A percentile compares a stretch with the other conserved stretches of the same genome.
Conservation (phyloP, 1,140 invertebrate species). For the Metaphire vulgaris region DNA sequence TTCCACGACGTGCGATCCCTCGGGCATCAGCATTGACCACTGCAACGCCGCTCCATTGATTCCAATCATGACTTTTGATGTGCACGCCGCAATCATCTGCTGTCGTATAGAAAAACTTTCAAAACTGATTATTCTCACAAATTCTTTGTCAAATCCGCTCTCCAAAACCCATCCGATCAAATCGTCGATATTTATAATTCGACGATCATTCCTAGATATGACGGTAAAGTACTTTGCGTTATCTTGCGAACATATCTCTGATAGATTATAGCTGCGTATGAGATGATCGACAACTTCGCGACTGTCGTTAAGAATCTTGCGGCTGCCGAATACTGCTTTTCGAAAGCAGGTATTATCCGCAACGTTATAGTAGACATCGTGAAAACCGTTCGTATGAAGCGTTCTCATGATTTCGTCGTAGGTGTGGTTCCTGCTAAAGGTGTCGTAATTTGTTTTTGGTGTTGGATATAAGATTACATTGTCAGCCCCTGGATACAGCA, state of each 20-base stretch:
- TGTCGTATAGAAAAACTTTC: conserved; percentile 1
- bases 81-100: background rate
- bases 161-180: background rate
- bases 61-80: conserved; percentile 11
- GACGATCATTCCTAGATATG: background rate
- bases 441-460: background rate
- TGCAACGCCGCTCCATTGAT: conserved; percentile 21
- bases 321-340: conserved; percentile 11
- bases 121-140: background rate
- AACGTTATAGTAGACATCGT: conserved; percentile 13
- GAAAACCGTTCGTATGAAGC: background rate
- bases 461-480: conserved; percentile 4
- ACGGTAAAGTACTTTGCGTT: background rate
- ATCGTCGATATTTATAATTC: background rate
- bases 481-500: background rate
- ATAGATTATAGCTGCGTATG: background rate
- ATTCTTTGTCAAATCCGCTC: background rate
- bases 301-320: background rate
- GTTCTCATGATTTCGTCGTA: conserved; percentile 3
- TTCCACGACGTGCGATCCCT: conserved; percentile 7
- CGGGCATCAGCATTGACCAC: conserved; percentile 21
- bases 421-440: background rate
- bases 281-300: background rate
- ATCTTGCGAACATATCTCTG: background rate
- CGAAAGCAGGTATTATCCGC: conserved; percentile 3